Evolutionary conservation across 2,888 invertebrate genomes (phyloP).

Genomic region (Heliconius cydno): DNA sequence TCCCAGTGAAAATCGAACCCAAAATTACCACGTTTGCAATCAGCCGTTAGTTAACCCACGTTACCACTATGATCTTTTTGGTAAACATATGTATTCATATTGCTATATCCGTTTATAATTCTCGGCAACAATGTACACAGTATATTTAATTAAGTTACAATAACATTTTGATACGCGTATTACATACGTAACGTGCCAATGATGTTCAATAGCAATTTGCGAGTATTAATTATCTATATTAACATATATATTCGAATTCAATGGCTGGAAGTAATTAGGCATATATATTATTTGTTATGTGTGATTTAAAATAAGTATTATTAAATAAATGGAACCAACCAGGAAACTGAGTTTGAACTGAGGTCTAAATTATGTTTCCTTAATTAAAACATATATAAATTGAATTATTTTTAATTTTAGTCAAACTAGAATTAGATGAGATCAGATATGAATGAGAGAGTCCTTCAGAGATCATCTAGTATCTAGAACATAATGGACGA

Average conservation of each 20-base stretch:
- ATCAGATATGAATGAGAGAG: too few relatives aligned
- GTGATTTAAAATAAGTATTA: background rate
- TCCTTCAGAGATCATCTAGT: too few relatives aligned
- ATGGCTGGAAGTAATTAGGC: slow-evolving; percentile 58
- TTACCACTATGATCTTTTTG: background rate
- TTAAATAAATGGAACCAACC: background rate
- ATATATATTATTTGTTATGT: slow-evolving; percentile 14
- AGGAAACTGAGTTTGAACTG: too few relatives aligned
- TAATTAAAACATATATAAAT: background rate
- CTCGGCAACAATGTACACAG: slow-evolving; percentile 9
- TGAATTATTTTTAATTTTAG: background rate
- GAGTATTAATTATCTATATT: slow-evolving; percentile 64
- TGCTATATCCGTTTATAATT: background rate
- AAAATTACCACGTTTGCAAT: background rate
- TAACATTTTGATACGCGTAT: slow-evolving; percentile 32
- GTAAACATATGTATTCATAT: background rate
- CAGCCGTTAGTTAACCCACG: background rate
- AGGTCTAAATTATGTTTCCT: background rate
- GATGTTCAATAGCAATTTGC: slow-evolving; percentile 52
- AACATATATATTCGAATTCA: slow-evolving; percentile 57
- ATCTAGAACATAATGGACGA: too few relatives aligned
- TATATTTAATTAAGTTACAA: slow-evolving; percentile 24
- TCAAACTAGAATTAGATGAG: background rate
- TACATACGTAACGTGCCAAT: slow-evolving; percentile 33
- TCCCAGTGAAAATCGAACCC: background rate